Conservation (phyloP, 2,797 vertebrate genomes). For the Staurois parvus region DNA sequence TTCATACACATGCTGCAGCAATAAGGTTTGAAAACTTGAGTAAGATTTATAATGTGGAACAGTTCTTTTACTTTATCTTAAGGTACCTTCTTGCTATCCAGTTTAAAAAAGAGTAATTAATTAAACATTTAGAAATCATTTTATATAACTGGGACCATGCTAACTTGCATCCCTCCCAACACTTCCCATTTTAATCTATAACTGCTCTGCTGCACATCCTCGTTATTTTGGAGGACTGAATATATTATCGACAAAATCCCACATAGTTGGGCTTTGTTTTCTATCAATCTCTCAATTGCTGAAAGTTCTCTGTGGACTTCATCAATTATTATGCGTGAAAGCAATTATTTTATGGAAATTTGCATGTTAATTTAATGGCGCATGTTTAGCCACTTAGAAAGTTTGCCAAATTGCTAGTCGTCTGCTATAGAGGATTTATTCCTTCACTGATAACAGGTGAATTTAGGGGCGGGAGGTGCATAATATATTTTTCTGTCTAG, state of each 20-base stretch:
- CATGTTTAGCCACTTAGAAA: slow-evolving; percentile 50
- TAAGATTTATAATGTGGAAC: slow-evolving; percentile 20
- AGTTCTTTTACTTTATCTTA: slow-evolving; percentile 5
- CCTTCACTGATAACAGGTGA: slow-evolving; percentile 21
- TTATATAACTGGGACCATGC: slow-evolving; percentile 35
- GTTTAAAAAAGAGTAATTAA: slow-evolving; percentile 38
- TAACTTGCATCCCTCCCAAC: slow-evolving; percentile 28
- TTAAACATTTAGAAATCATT: slow-evolving; percentile 36
- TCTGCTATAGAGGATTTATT: slow-evolving; percentile 18
- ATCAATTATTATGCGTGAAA: slow-evolving; percentile 49
- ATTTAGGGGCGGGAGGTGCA: not conserved
- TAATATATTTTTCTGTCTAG: not conserved
- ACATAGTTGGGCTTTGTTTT: slow-evolving; percentile 49
- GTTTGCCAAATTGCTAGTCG: slow-evolving; percentile 34
- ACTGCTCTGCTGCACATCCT: slow-evolving; percentile 49
- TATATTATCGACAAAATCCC: slow-evolving; percentile 49
- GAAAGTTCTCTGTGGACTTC: slow-evolving; percentile 40
- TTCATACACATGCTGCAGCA: not conserved
- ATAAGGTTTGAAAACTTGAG: not conserved
- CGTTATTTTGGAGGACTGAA: slow-evolving; percentile 48
- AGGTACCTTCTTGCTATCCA: slow-evolving; percentile 15
- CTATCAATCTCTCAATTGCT: slow-evolving; percentile 50
- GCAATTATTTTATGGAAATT: slow-evolving; percentile 55
- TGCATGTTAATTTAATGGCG: slow-evolving; percentile 39
- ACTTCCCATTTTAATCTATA: slow-evolving; percentile 46